Evolutionary conservation across 2,888 invertebrate genomes (phyloP), one percentile per base, ranked within the genome.

Genomic region (Mamestra brassicae): DNA sequence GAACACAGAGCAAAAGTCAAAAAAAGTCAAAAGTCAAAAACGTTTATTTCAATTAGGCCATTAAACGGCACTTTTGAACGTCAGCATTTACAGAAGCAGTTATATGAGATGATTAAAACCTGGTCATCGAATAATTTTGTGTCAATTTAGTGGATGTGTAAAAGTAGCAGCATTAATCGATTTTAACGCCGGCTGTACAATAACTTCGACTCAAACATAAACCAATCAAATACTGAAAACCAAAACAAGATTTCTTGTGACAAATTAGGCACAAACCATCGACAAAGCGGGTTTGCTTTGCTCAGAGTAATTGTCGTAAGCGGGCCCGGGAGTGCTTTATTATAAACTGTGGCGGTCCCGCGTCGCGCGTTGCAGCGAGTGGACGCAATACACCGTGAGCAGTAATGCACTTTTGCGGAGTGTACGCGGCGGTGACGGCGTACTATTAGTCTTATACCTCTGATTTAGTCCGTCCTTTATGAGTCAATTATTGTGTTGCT

Each of bases 291-390:
- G 45, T 52, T 5, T 58, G 71, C 64, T 84, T 60, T 84, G 65
- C 61, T 60, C 57, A 8, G 34, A 55, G 45, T 81, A 81, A 84
- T 81, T 84, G 76, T 81, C 54, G 66, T 77, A 85, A 85, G 66
- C 78, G 71, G 61, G 36, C 60, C 34, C 57, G 66, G 58, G 71
- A 84, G 85, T 81, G 81, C 85, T 82, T 84, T 84, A 81, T 81
- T 63, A 82, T 70, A 72, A 71, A 57, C 55, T 54, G 55, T 47
- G 55, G 55, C 50, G 65, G 61, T 69, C 61, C 71, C 13, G 36
- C 55, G 50, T 71, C 67, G 38, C 11, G 36, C 61, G 50, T 74
- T 50, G 52, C 76, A 38, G 45, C 55, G 15, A 65, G 38, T 55
- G 71, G 58, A 52, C 71, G 6, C 50, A 55, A 54, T 60, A 71